These are phyloP conservation scores for Tamias sibiricus DNA, from an alignment of 2,113 vertebrate genomes.

Conservation along the genomic window DNA sequence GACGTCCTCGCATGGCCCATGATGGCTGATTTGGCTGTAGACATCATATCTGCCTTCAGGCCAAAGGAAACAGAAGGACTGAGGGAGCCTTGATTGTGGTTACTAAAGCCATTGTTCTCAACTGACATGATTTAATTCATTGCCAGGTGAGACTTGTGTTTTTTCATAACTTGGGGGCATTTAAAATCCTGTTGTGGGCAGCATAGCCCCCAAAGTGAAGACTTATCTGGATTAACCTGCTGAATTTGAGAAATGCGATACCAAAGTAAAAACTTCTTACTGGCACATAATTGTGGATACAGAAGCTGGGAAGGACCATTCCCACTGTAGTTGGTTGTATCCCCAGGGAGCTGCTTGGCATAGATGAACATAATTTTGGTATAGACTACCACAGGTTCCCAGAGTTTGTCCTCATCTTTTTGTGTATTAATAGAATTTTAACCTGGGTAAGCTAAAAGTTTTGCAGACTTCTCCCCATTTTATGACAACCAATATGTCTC, in stretches of 20 bases:
- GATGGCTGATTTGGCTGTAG: background rate
- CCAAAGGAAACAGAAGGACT: background rate
- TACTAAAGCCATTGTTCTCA: background rate
- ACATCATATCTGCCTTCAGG: background rate
- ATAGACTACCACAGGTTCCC: background rate
- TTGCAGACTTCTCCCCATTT: background rate
- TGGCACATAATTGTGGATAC: background rate
- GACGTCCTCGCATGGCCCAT: background rate
- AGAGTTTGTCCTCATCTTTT: background rate
- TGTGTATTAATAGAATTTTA: constrained; percentile 40
- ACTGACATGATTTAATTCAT: background rate
- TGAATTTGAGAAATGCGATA: background rate
- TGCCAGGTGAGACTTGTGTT: background rate
- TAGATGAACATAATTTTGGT: background rate
- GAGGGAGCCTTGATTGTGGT: background rate
- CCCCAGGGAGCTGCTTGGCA: background rate
- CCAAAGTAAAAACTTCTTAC: background rate
- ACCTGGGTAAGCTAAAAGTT: background rate
- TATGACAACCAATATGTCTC: background rate
- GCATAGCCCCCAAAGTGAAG: background rate
- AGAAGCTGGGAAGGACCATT: background rate
- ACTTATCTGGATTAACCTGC: background rate
- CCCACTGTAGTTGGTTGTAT: background rate
- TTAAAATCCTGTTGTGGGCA: background rate
- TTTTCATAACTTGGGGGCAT: background rate